Evolutionary conservation across 2,797 vertebrate species (phyloP), one percentile per base, ranked within the genome.

Genomic region (Pseudochirops cupreus): DNA sequence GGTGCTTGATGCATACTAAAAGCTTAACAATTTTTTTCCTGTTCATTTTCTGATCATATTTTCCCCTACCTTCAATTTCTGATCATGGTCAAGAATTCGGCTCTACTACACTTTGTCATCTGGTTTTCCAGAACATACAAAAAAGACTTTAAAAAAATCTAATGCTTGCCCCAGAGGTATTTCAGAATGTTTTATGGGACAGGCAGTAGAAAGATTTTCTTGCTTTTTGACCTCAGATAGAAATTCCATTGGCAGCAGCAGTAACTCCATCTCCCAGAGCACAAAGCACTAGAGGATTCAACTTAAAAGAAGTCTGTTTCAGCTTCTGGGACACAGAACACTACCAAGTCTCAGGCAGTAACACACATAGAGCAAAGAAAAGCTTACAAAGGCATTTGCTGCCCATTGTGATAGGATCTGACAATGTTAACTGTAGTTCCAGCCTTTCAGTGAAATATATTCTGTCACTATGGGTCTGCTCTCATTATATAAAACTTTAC

Each of bases 161-260:
- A 62, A 14, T 56, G 7, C 26, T 87, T 95, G 21, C 12, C 31
- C 3, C 24, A 39, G 90, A 91, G 91, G 52, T 54, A 29, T 91
- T 87, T 54, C 26, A 67, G 53, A 3, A 14, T 94, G 91, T 90
- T 90, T 94, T 90, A 54, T 94, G 57, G 91, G 59, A 50, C 39
- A 74, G 29, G 54, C 26, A 33, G 55, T 52, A 39, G 57, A 62
- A 31, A 39, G 3, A 53, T 90, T 94, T 95, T 92, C 28, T 92
- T 92, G 39, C 39, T 92, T 95, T 94, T 50, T 39, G 87, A 24
- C 13, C 53, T 74, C 33, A 24, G 74, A 90, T 91, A 31, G 56
- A 95, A 90, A 90, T 94, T 94, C 31, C 89, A 90, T 54, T 74
- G 53, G 46, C 46, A 94, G 9, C 52, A 90, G 31, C 12, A 91